Evolutionary conservation across 64 coral and sea anemone species (phyloP).

Genomic region (Actinia tenebrosa): DNA sequence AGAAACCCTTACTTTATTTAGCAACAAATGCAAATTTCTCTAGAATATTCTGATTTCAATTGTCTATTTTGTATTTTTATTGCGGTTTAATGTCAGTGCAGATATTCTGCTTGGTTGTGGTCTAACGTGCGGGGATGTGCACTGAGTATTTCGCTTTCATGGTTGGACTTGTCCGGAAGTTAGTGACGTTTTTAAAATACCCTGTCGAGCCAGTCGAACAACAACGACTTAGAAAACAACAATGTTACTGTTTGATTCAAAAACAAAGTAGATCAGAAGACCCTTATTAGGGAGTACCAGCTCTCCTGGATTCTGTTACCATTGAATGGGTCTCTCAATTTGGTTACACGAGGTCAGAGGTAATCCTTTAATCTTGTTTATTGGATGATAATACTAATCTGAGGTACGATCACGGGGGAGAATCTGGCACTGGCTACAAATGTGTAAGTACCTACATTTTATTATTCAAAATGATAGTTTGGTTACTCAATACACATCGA

Average conservation of each 20-base stretch:
- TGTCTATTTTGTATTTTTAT: not conserved
- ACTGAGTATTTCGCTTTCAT: not conserved
- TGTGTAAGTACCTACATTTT: not conserved
- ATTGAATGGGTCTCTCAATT: not conserved
- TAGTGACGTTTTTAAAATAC: not conserved
- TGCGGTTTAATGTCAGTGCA: too few species aligned
- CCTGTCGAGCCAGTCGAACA: not conserved
- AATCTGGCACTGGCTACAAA: not conserved
- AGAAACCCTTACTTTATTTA: too few species aligned
- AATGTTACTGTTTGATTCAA: not conserved
- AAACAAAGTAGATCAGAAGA: not conserved
- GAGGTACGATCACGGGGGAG: not conserved
- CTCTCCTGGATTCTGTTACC: not conserved
- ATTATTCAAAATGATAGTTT: too few species aligned
- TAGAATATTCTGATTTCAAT: not conserved
- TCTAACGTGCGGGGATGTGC: not conserved
- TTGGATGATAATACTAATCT: not conserved
- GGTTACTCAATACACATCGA: too few species aligned
- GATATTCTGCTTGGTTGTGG: not conserved
- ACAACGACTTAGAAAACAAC: not conserved
- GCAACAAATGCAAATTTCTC: too few species aligned
- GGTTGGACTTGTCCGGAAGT: not conserved
- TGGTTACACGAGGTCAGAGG: not conserved
- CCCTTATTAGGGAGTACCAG: not conserved
- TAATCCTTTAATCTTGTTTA: not conserved